Conservation (phyloP, 2,888 invertebrate species). For the Drosophila affinis region DNA sequence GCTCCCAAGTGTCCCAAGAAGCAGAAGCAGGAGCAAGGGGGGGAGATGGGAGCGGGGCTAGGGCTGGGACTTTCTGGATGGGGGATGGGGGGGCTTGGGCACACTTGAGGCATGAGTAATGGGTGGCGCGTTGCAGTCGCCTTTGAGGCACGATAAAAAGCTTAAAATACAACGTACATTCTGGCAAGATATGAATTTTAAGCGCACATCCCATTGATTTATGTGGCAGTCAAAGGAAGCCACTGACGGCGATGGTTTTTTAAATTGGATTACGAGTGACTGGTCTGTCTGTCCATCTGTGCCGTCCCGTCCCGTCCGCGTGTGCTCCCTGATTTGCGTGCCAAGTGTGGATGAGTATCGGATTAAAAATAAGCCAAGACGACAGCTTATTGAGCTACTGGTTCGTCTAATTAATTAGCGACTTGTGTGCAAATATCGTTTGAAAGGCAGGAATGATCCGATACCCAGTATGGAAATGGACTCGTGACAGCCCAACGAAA, state of each 20-base stretch:
- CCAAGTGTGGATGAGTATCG: conserved; percentile 39
- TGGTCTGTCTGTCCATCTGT: conserved; percentile 19
- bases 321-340: conserved; percentile 57
- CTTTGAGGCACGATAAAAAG: conserved; percentile 73
- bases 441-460: conserved; percentile 16
- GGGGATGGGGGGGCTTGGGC: not conserved
- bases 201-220: conserved; percentile 77
- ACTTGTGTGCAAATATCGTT: conserved; percentile 50
- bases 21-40: not conserved
- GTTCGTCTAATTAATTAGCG: conserved; percentile 63
- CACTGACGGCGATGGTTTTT: conserved; percentile 55
- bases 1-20: conserved; percentile 9
- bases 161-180: conserved; percentile 78
- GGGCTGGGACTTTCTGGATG: not conserved
- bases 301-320: not conserved
- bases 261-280: conserved; percentile 70
- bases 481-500: not conserved
- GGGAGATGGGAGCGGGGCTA: not conserved
- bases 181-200: conserved; percentile 81
- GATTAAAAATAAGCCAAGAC: conserved; percentile 53
- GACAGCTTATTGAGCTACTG: conserved; percentile 35
- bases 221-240: conserved; percentile 56
- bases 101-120: conserved; percentile 63
- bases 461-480: not conserved
- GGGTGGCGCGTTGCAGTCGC: conserved; percentile 59